Percentiles rank a stretch among this genome's conserved stretches.
Evolutionary conservation across 2,113 vertebrate genomes (phyloP).

Genomic region (Theristicus caerulescens): DNA sequence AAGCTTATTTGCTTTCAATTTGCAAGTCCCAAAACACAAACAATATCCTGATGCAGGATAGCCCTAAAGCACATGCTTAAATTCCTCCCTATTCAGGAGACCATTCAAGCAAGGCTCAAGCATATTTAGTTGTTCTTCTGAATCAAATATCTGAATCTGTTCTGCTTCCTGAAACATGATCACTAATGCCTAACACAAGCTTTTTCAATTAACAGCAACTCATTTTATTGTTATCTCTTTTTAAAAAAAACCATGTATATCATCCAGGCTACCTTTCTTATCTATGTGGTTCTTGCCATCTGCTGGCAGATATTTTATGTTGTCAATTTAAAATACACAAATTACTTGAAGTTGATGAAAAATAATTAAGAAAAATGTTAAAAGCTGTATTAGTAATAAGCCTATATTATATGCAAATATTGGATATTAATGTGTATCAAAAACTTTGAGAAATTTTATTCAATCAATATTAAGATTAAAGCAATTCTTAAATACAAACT

Average conservation of each 20-base stretch:
- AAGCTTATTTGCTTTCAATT: not conserved
- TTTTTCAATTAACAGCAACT: not conserved
- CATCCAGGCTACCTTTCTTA: not conserved
- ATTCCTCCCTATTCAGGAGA: not conserved
- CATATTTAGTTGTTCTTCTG: not conserved
- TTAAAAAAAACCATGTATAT: not conserved
- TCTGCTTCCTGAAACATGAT: not conserved
- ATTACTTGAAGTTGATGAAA: not conserved
- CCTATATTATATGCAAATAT: not conserved
- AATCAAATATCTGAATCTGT: not conserved
- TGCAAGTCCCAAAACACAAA: not conserved
- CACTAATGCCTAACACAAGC: not conserved
- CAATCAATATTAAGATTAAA: not conserved
- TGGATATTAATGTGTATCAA: not conserved
- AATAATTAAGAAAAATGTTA: not conserved
- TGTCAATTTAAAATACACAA: not conserved
- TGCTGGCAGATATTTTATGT: conserved; percentile 35
- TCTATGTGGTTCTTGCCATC: conserved; percentile 48
- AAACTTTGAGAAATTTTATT: not conserved
- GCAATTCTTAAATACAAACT: not conserved
- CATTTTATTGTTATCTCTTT: not conserved
- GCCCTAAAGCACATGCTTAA: not conserved
- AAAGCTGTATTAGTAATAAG: not conserved
- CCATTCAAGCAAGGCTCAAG: not conserved
- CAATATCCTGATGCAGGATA: not conserved